A percentile compares a stretch with the other conserved stretches of the same genome.
These are phyloP conservation scores for Mythimna ferrago DNA, from an alignment of 2,888 invertebrate species.

Conservation along the genomic window DNA sequence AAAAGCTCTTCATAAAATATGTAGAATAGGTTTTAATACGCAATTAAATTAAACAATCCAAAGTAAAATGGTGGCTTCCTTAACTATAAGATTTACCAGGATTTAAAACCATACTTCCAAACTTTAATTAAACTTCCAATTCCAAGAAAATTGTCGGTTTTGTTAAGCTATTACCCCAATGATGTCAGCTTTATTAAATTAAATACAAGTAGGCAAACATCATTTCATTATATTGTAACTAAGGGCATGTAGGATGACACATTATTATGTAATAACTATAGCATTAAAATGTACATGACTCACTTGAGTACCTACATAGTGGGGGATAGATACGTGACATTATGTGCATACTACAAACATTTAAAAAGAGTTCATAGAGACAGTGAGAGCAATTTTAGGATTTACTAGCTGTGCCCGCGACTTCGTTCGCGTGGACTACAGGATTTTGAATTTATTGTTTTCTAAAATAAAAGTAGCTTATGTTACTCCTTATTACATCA, in stretches of 20 bases:
- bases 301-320: not conserved
- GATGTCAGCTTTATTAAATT: not conserved
- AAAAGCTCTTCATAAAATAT: too few species aligned
- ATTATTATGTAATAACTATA: not conserved
- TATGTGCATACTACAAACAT: not conserved
- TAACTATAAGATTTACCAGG: not conserved
- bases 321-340: not conserved
- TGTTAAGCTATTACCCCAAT: not conserved
- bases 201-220: not conserved
- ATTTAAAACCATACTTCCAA: not conserved
- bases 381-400: too few species aligned
- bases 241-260: not conserved
- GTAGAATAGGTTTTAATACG: too few species aligned
- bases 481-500: too few species aligned
- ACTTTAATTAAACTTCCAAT: not conserved
- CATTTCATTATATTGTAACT: not conserved
- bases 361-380: too few species aligned
- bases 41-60: not conserved
- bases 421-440: too few species aligned
- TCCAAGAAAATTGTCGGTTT: not conserved
- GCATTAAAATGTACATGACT: conserved; percentile 1
- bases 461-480: too few species aligned
- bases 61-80: not conserved
- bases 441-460: too few species aligned
- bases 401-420: too few species aligned